Base-by-base conservation (phyloP, 2,113 vertebrate species). In the Hypanus sabinus region DNA sequence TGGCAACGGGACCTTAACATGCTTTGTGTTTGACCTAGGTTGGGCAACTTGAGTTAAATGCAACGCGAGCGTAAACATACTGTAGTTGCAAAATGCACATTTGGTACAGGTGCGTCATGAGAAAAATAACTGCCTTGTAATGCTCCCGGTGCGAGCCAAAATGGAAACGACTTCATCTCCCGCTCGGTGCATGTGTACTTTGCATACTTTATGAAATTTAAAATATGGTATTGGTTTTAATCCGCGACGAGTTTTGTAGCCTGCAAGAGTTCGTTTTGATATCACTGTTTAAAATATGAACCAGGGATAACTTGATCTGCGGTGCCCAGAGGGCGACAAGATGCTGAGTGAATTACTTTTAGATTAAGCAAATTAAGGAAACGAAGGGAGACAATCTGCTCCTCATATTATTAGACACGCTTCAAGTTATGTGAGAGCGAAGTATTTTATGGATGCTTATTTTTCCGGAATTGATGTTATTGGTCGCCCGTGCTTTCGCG, bases 291-390 rank as follows among this genome's bases (percentile, higher is more conserved):
- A 96, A 96, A 96, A 96, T 97, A 96, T 97, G 95, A 96, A 96
- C 95, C 96, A 95, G 95, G 95, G 96, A 96, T 30, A 96, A 96
- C 96, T 95, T 95, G 96, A 96, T 96, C 96, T 95, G 95, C 95
- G 96, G 95, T 96, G 97, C 95, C 96, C 46, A 95, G 96, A 96
- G 97, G 96, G 97, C 96, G 97, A 96, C 96, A 95, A 94, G 96
- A 97, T 96, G 96, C 96, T 96, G 97, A 96, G 96, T 96, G 96
- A 96, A 96, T 96, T 96, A 96, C 96, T 97, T 97, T 97, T 96
- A 96, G 96, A 97, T 97, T 96, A 97, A 96, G 96, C 96, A 96
- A 96, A 97, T 97, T 96, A 96, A 96, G 96, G 95, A 95, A 96
- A 95, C 94, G 95, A 96, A 95, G 95, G 95, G 95, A 96, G 96